phyloP scores from a whole-genome alignment of 2,113 vertebrate species.

The Colossoma macropomum region DNA sequence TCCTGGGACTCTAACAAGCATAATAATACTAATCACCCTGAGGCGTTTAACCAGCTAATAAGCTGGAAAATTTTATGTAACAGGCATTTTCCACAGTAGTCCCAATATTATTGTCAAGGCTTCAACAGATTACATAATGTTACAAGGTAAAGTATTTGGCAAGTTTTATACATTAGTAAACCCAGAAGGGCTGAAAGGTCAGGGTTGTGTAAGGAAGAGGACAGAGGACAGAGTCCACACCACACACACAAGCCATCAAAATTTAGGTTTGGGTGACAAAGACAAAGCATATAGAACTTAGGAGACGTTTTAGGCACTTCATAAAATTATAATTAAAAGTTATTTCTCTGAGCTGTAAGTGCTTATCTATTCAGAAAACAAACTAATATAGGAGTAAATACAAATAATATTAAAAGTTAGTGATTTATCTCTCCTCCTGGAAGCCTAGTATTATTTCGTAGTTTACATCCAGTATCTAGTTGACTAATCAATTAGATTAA shows the following conservation, averaged over 20 bases:
- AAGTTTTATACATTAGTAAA: constrained; percentile 22
- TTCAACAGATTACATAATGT: constrained; percentile 7
- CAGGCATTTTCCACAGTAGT: neutral
- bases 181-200: neutral
- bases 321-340: too few relatives aligned
- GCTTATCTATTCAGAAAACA: too few relatives aligned
- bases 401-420: too few relatives aligned
- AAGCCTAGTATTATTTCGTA: too few relatives aligned
- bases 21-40: neutral
- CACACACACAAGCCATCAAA: constrained; percentile 28
- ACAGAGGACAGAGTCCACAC: constrained; percentile 13
- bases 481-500: too few relatives aligned
- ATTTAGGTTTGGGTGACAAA: neutral
- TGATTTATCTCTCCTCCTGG: too few relatives aligned
- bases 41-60: neutral
- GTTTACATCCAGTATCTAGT: too few relatives aligned
- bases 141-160: neutral
- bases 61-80: neutral
- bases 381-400: too few relatives aligned
- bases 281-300: neutral
- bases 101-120: neutral
- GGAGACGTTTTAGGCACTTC: too few relatives aligned
- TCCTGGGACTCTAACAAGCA: neutral
- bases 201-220: constrained; percentile 1
- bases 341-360: too few relatives aligned